Conservation (phyloP, 2,888 invertebrate genomes). For the Deilephila elpenor region DNA sequence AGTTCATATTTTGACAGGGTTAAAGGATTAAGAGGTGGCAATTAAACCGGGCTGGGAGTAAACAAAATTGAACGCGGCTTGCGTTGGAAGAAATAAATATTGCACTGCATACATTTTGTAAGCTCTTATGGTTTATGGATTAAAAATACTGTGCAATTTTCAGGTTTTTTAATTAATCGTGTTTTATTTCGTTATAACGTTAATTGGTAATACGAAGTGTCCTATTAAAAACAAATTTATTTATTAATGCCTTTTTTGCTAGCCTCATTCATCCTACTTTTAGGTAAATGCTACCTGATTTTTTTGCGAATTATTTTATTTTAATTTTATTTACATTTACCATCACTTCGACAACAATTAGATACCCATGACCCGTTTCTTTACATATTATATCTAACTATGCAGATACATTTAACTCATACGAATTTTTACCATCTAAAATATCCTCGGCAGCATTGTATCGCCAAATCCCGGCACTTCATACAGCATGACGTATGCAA, state of each 20-base stretch:
- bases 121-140: neutral
- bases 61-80: constrained; percentile 9
- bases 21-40: constrained; percentile 61
- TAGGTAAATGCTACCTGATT: no score
- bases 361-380: no score
- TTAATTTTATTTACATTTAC: no score
- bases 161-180: neutral
- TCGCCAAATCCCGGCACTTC: neutral
- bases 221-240: no score
- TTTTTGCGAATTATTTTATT: no score
- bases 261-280: no score
- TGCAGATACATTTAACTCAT: no score
- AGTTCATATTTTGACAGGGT: constrained; percentile 74
- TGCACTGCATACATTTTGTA: neutral
- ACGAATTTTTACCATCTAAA: neutral
- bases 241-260: no score
- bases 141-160: neutral
- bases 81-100: constrained; percentile 10
- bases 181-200: no score
- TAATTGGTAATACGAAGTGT: no score
- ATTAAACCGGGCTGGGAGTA: constrained; percentile 22
- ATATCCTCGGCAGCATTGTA: neutral
- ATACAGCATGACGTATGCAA: constrained; percentile 11
- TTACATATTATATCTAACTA: no score
- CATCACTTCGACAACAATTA: no score